phyloP scores from a whole-genome alignment of 2,888 invertebrate genomes.

The Pseudococcus jackbeardsleyi region DNA sequence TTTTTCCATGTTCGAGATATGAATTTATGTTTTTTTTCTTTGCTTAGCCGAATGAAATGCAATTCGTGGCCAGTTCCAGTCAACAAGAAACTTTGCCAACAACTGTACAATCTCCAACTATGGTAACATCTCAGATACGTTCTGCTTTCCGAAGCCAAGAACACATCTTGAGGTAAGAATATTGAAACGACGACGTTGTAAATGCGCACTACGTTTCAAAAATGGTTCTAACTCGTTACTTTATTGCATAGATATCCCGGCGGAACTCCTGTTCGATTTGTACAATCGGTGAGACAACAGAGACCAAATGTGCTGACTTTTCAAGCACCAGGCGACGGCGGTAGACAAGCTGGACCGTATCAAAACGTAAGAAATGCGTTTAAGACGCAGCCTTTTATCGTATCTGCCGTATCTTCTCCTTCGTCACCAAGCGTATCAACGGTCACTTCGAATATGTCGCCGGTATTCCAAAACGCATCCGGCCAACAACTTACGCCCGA shows the following conservation, averaged over 20 bases:
- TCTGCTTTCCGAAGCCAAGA: slow-evolving; percentile 4
- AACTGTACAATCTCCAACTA: slow-evolving; percentile 62
- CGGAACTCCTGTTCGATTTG: slow-evolving; percentile 70
- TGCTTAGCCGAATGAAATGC: slow-evolving; percentile 73
- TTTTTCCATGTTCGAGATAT: background rate
- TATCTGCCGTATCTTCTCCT: slow-evolving; percentile 64
- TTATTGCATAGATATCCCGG: slow-evolving; percentile 67
- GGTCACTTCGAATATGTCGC: background rate
- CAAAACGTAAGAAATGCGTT: slow-evolving; percentile 41
- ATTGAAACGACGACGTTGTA: background rate
- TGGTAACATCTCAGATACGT: slow-evolving; percentile 48
- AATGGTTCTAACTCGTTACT: background rate
- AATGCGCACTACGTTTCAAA: background rate
- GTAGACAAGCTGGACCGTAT: background rate
- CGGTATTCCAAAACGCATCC: slow-evolving; percentile 39
- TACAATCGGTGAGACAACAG: slow-evolving; percentile 66
- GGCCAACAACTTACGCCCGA: slow-evolving; percentile 52
- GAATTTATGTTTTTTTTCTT: background rate
- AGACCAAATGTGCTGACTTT: slow-evolving; percentile 63
- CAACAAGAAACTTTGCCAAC: slow-evolving; percentile 70
- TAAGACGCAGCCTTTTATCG: slow-evolving; percentile 65
- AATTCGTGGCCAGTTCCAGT: slow-evolving; percentile 69
- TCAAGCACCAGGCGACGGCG: slow-evolving; percentile 47
- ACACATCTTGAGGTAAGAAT: background rate
- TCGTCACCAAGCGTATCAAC: slow-evolving; percentile 61